These are phyloP conservation scores for Melangyna quadrimaculata DNA, from an alignment of 2,888 invertebrate species.

Conservation along the genomic window DNA sequence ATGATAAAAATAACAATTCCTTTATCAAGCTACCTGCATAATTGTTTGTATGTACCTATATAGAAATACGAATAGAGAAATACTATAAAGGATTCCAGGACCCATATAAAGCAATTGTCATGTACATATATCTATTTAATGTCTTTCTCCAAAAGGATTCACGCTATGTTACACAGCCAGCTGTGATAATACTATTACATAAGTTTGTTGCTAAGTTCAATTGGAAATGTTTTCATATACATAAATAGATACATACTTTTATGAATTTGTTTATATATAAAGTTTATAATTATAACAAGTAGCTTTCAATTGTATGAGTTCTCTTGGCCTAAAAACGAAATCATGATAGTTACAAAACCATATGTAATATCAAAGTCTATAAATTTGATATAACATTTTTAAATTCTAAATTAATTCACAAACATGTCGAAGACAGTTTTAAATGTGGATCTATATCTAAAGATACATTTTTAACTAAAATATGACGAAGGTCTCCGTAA, in stretches of 20 bases:
- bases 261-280: too few species aligned
- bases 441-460: too few species aligned
- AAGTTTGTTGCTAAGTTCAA: background rate
- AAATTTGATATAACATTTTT: too few species aligned
- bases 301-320: too few species aligned
- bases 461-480: too few species aligned
- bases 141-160: background rate
- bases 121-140: constrained; percentile 4
- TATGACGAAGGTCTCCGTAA: too few species aligned
- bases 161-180: background rate
- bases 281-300: too few species aligned
- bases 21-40: constrained; percentile 21
- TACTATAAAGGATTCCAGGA: background rate
- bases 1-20: constrained; percentile 16
- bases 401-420: too few species aligned
- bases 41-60: background rate
- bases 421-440: too few species aligned
- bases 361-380: too few species aligned
- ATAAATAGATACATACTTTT: too few species aligned
- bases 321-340: background rate
- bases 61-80: background rate
- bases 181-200: background rate
- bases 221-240: background rate
- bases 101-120: background rate
- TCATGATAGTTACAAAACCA: too few species aligned